A percentile compares a stretch with the other conserved stretches of the same genome.
phyloP scores from a whole-genome alignment of 2,797 vertebrate species.

The Microtus californicus region DNA sequence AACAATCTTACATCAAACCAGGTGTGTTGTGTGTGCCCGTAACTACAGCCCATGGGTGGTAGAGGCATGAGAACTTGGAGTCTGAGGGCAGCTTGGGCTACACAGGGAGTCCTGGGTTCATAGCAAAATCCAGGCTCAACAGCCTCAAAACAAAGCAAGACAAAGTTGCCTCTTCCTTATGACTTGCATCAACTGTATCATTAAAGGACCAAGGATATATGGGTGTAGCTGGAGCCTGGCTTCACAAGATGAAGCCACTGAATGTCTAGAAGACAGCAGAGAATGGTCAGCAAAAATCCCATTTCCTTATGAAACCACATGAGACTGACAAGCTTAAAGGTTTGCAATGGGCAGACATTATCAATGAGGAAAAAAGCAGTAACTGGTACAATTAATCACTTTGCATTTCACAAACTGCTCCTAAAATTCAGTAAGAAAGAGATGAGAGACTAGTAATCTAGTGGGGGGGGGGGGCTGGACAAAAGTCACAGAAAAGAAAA shows the following conservation, averaged over 20 bases:
- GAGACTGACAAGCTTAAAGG: background rate
- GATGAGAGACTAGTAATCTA: background rate
- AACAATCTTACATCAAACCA: background rate
- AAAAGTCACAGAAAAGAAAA: background rate
- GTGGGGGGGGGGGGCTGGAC: background rate
- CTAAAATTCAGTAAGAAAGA: background rate
- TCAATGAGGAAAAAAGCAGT: background rate
- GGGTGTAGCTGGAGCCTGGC: background rate
- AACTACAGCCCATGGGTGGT: too few species aligned
- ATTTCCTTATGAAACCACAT: background rate
- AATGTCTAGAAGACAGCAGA: background rate
- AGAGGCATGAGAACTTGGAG: background rate
- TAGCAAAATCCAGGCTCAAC: background rate
- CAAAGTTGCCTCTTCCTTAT: background rate
- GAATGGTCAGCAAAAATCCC: background rate
- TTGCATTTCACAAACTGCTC: background rate
- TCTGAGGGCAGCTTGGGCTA: too few species aligned
- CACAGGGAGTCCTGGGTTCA: background rate
- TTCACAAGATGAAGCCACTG: background rate
- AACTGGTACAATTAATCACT: conserved; percentile 28
- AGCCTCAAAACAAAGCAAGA: background rate
- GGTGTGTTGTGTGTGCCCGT: background rate
- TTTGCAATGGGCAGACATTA: background rate
- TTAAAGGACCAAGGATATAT: background rate
- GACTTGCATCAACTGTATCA: background rate